Conservation (phyloP, 2,113 vertebrate genomes). For the Cyprinodon variegatus region DNA sequence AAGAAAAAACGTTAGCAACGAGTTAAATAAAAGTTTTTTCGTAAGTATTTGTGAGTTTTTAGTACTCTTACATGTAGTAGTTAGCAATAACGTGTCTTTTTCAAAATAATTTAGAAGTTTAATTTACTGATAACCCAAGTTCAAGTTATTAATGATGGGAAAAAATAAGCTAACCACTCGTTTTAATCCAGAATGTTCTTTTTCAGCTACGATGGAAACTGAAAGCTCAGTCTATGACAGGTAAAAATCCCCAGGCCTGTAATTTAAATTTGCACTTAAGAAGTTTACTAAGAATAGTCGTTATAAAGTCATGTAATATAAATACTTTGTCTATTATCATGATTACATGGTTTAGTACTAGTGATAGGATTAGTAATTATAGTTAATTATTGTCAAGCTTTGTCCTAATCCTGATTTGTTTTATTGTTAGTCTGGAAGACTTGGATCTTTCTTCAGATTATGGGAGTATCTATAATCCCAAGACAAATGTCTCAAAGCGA, state of each 20-base stretch:
- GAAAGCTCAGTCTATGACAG: slow-evolving; percentile 45
- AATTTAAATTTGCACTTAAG: background rate
- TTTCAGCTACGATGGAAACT: slow-evolving; percentile 22
- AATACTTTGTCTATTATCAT: background rate
- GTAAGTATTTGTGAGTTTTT: background rate
- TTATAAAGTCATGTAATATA: background rate
- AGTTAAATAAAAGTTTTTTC: background rate
- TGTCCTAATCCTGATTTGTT: background rate
- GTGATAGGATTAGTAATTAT: background rate
- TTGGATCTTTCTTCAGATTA: slow-evolving; percentile 58
- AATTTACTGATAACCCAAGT: background rate
- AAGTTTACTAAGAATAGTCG: background rate
- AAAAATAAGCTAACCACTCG: background rate
- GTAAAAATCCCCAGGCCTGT: slow-evolving; percentile 34
- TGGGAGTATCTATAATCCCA: slow-evolving; percentile 80
- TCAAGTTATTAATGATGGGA: background rate
- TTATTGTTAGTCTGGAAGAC: slow-evolving; percentile 55
- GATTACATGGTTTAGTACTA: background rate
- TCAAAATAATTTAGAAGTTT: background rate
- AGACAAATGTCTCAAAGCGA: slow-evolving; percentile 58
- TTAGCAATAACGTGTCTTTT: background rate
- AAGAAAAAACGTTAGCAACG: background rate
- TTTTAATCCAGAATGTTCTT: background rate
- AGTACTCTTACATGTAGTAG: background rate
- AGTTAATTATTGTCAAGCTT: background rate